phyloP scores from a whole-genome alignment of 2,113 vertebrate genomes.

The Hypomesus transpacificus region DNA sequence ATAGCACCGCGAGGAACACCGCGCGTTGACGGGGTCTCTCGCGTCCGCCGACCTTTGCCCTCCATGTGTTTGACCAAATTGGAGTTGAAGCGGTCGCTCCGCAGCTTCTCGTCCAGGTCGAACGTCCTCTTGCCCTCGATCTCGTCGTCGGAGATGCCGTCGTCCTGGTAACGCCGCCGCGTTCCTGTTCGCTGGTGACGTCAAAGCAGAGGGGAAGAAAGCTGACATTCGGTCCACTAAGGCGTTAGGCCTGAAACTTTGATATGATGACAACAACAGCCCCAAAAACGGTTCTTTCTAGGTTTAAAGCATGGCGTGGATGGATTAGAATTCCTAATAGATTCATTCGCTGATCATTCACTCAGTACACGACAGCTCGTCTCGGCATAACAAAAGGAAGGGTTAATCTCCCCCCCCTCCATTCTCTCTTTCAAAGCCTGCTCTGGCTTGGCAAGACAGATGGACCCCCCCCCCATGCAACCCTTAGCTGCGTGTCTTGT shows the following conservation, averaged over 20 bases:
- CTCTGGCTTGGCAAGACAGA: constrained; percentile 59
- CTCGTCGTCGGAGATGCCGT: constrained; percentile 96
- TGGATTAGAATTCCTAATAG: background rate
- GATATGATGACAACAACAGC: background rate
- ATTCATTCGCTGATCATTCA: constrained; percentile 9
- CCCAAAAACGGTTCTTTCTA: no score
- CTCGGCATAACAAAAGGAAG: constrained; percentile 42
- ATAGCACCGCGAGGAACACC: no score
- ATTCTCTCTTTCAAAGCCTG: constrained; percentile 32
- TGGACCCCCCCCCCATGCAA: constrained; percentile 38
- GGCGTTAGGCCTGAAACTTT: background rate
- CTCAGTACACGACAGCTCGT: constrained; percentile 30
- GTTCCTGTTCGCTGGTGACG: constrained; percentile 85
- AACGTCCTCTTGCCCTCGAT: constrained; percentile 96
- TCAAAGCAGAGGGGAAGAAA: constrained; percentile 7
- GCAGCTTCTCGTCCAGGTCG: constrained; percentile 92
- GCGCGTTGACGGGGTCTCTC: no score
- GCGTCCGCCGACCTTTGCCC: constrained; percentile 82
- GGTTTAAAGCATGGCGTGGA: background rate
- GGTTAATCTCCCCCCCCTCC: constrained; percentile 55
- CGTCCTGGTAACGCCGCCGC: constrained; percentile 90
- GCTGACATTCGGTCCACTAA: background rate
- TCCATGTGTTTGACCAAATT: constrained; percentile 92
- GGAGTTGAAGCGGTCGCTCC: constrained; percentile 79
- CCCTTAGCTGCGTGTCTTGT: constrained; percentile 7